These are phyloP conservation scores for Chelonia mydas DNA, from an alignment of 2,797 vertebrate species.

Conservation along the genomic window DNA sequence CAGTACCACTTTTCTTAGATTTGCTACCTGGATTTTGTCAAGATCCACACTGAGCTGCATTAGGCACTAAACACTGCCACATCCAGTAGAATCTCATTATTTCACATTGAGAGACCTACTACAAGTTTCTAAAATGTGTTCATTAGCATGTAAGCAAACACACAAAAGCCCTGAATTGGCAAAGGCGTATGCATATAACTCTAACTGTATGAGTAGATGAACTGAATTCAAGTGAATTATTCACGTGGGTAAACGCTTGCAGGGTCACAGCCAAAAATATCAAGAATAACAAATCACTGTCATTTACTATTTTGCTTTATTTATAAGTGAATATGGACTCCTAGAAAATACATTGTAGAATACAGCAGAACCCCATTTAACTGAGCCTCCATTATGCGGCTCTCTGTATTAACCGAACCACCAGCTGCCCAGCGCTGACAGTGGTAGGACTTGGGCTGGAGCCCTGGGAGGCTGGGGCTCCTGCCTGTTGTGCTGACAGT, in stretches of 20 bases:
- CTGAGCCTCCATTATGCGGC: not conserved
- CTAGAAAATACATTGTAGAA: not conserved
- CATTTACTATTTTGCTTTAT: fast-evolving
- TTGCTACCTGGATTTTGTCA: not conserved
- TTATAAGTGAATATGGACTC: not conserved
- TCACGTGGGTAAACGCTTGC: constrained; percentile 6
- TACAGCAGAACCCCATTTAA: not conserved
- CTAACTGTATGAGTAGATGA: not conserved
- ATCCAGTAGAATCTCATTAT: not conserved
- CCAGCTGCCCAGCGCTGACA: not conserved
- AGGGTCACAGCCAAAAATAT: not conserved
- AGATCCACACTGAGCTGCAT: not conserved
- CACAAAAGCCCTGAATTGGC: not conserved
- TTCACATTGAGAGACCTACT: not conserved
- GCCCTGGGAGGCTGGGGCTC: not conserved
- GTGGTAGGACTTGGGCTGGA: not conserved
- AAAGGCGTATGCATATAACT: not conserved
- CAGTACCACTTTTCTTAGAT: constrained; percentile 36
- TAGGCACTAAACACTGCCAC: not conserved
- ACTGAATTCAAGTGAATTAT: not conserved
- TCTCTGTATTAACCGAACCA: not conserved
- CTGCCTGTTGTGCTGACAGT: too few species aligned
- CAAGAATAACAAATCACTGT: not conserved
- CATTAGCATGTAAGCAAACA: not conserved
- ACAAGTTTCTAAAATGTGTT: not conserved